Evolutionary conservation across 2,797 vertebrate species (phyloP).

Genomic region (Columba guinea): DNA sequence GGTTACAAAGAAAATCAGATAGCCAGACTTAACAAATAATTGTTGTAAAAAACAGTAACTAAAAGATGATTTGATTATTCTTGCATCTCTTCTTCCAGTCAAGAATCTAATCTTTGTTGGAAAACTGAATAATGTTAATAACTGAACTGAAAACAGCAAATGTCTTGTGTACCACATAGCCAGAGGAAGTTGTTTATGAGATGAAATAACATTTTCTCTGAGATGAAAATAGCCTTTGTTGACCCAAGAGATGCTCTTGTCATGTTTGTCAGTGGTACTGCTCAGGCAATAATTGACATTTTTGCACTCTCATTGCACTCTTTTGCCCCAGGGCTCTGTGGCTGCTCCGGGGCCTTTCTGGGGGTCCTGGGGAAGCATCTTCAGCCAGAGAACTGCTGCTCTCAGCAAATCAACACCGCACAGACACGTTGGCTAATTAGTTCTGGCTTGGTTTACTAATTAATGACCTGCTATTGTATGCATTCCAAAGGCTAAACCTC

Average conservation of each 20-base stretch:
- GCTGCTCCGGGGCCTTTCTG: neutral
- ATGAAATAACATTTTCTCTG: conserved; percentile 6
- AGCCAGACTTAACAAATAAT: neutral
- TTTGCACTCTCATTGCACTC: neutral
- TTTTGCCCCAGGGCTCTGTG: neutral
- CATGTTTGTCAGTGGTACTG: neutral
- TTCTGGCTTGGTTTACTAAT: neutral
- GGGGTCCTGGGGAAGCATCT: neutral
- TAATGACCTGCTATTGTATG: neutral
- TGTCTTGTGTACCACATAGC: neutral
- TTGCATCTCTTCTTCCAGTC: neutral
- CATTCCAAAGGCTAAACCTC: neutral
- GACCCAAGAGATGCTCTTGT: conserved; percentile 1
- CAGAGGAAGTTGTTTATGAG: conserved; percentile 47
- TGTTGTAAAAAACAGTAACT: neutral
- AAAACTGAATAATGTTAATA: neutral
- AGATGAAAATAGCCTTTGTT: conserved; percentile 6
- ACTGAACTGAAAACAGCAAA: conserved; percentile 15
- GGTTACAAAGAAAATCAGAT: neutral
- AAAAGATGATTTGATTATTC: neutral
- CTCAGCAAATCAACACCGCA: neutral
- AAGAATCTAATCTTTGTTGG: neutral
- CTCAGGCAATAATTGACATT: neutral
- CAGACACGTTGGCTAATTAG: neutral
- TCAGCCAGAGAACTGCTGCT: neutral